Evolutionary conservation across 2,888 invertebrate genomes (phyloP), one percentile per base, ranked within the genome.

Genomic region (Azorinus chamasolen): DNA sequence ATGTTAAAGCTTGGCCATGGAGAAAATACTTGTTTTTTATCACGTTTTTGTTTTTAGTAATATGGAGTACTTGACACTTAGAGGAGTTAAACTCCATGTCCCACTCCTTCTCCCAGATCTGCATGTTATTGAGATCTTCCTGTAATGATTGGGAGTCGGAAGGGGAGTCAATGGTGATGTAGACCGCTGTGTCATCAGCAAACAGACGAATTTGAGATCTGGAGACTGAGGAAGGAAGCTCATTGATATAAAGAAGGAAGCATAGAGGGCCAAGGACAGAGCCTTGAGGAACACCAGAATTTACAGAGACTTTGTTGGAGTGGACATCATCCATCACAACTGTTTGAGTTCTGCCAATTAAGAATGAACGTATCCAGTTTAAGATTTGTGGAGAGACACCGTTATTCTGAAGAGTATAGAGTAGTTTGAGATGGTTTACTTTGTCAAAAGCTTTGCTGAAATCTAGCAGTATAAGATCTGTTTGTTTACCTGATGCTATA

Each of bases 401-500:
- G 45, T 71, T 39, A 22, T 51, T 32, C 22, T 63, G 58, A 2
- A 71, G 45, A 25, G 18, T 58, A 37, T 32, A 27, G 0, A 71
- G 51, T 18, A 71, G 51, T 43, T 71, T 64, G 2, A 53, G 58
- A n/a, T 71, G 64, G 58, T 64, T 71, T 1, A 71, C 57, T 41
- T 71, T 64, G 27, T 64, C 58, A 27, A 58, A 63, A 2, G 64
- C 64, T 32, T 71, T 43, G n/a, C 63, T 63, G 6, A 71, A 64
- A 18, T 71, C 64, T 10, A 69, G 18, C 0, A 69, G 46, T 16
- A 63, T 43, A 10, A 63, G 37, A 20, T 65, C 65, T 37, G 61
- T 69, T 24, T 69, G 69, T 32, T 69, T 54, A 51, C 58, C 58
- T 41, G n/a, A n/a, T 1, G 54, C 18, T 0, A 39, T 0, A n/a